Evolutionary conservation across 1,140 invertebrate species (phyloP), one percentile per base, ranked within the genome.

Genomic region (Saccostrea echinata): DNA sequence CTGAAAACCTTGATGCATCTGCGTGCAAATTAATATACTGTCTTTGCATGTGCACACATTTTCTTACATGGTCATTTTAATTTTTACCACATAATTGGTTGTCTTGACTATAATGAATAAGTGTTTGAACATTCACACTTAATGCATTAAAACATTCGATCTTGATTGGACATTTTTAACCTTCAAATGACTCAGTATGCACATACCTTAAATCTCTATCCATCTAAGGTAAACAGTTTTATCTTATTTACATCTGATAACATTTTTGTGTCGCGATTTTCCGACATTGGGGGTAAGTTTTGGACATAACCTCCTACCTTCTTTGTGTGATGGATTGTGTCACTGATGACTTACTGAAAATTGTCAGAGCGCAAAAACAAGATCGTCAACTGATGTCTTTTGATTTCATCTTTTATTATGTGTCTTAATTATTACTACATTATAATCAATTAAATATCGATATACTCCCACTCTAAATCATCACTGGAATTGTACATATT

Each of bases 111-210:
- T 43, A 43, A 43, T 4, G 43, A 43, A 43, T 43, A 43, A 4
- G 9, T 43, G 43, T 43, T 2, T 43, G 43, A 43, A 2, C 6
- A 43, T 43, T 43, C 43, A 43, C 43, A 43, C 43, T 43, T 4
- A 43, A 8, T 43, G 43, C 6, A 8, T 43, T 6, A 6, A 43
- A 43, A 8, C 9, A 43, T 43, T 1, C 6, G 9, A 43, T 9
- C 1, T 8, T 43, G 43, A 43, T 43, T 9, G 9, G 6, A 33
- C 11, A 30, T 30, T 30, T 24, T 76, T 76, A 16, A 76, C 68
- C 24, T 33, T 76, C 68, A 76, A 64, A 64, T 64, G 24, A 64
- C 24, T 64, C 57, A 64, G 21, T 13, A 76, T 76, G 68, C 68
- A 76, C 68, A 76, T 76, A 30, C 27, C 27, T 76, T 30, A 33